Evolutionary conservation across 2,797 vertebrate genomes (phyloP).

Genomic region (Distichodus sexfasciatus): DNA sequence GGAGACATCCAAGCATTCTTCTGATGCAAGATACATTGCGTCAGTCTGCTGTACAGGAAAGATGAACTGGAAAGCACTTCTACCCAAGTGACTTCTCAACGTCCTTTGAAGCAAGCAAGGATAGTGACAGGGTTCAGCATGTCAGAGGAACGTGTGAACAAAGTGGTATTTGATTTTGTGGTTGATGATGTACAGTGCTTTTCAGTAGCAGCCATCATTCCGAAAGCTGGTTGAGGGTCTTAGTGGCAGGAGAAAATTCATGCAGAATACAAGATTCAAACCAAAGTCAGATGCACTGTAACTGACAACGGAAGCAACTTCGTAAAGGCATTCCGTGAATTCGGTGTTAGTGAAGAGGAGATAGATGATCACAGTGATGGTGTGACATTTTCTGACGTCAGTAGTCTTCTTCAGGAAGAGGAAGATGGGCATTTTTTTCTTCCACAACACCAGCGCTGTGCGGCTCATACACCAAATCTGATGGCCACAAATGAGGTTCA

Average conservation of each 20-base stretch:
- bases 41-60: too few relatives aligned
- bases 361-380: background rate
- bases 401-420: conserved; percentile 11
- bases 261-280: conserved; percentile 13
- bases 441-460: conserved; percentile 20
- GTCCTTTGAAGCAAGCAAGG: too few relatives aligned
- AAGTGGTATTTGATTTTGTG: background rate
- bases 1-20: too few relatives aligned
- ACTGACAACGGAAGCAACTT: conserved; percentile 14
- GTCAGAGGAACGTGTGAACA: background rate
- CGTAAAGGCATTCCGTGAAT: conserved; percentile 18
- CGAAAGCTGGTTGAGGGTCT: background rate
- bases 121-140: background rate
- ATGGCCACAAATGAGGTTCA: conserved; percentile 22
- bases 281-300: conserved; percentile 1
- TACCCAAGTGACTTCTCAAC: too few relatives aligned
- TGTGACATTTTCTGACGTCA: conserved; percentile 12
- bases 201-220: background rate
- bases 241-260: background rate
- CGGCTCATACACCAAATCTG: conserved; percentile 25
- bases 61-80: too few relatives aligned
- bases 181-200: background rate
- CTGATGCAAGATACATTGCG: too few relatives aligned
- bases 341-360: background rate
- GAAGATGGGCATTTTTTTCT: conserved; percentile 32